A percentile compares a stretch with the other conserved stretches of the same genome.
Conservation (phyloP, 1,140 invertebrate species). For the Drosophila nikananu region DNA sequence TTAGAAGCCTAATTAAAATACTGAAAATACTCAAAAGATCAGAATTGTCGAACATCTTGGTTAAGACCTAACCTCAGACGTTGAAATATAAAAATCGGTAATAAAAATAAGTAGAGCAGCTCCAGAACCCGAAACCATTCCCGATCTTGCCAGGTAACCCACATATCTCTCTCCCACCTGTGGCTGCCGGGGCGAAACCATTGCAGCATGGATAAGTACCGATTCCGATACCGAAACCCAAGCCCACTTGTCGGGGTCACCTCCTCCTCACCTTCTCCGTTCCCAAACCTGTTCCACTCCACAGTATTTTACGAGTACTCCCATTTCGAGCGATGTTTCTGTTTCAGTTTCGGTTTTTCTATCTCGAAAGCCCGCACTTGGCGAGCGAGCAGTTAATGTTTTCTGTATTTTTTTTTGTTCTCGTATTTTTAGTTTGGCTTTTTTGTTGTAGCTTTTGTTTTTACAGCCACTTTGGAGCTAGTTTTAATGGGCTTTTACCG, state of each 20-base stretch:
- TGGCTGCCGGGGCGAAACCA: conserved; percentile 23
- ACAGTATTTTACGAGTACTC: conserved; percentile 42
- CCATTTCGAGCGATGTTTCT: conserved; percentile 24
- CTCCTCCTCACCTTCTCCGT: neutral
- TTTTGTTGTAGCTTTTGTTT: conserved; percentile 2
- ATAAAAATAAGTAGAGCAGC: neutral
- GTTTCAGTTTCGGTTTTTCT: conserved; percentile 35
- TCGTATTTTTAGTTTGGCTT: conserved; percentile 72
- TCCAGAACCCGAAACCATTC: conserved; percentile 4
- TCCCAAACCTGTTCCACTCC: conserved; percentile 33
- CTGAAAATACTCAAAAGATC: neutral
- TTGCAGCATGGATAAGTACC: conserved; percentile 35
- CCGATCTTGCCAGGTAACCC: conserved; percentile 33
- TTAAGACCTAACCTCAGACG: too few relatives aligned
- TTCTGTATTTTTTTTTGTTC: conserved; percentile 3
- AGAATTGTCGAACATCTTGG: too few relatives aligned
- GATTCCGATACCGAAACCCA: conserved; percentile 12
- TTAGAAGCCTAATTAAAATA: neutral
- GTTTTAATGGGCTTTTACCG: conserved; percentile 75
- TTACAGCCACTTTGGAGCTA: conserved; percentile 75
- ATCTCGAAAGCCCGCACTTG: conserved; percentile 65
- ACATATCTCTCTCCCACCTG: conserved; percentile 26
- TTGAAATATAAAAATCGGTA: neutral
- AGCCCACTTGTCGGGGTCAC: conserved; percentile 42
- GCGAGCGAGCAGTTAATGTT: conserved; percentile 69